Conservation (phyloP, 2,113 vertebrate species). For the Lanius collurio region DNA sequence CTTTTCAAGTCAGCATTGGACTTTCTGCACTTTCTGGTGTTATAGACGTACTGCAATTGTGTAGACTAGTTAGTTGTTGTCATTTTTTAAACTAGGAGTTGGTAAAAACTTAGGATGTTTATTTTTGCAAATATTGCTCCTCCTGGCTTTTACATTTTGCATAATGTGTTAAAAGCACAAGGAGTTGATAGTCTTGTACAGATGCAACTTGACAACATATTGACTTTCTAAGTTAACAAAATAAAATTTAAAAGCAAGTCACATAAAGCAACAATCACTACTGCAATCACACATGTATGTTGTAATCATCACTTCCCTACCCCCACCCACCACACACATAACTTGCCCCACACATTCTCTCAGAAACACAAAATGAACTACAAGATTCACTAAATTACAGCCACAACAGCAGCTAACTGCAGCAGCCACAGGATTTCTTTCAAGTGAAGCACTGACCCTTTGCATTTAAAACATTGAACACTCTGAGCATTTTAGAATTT, state of each 20-base stretch:
- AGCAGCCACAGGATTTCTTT: slow-evolving; percentile 78
- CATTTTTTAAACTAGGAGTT: slow-evolving; percentile 46
- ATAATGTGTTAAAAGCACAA: slow-evolving; percentile 51
- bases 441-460: slow-evolving; percentile 57
- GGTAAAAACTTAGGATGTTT: slow-evolving; percentile 49
- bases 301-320: slow-evolving; percentile 32
- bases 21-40: slow-evolving; percentile 51
- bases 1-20: slow-evolving; percentile 43
- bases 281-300: slow-evolving; percentile 68
- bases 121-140: slow-evolving; percentile 66
- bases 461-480: slow-evolving; percentile 39
- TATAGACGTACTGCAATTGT: slow-evolving; percentile 52
- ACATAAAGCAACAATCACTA: slow-evolving; percentile 74
- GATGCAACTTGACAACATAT: slow-evolving; percentile 49
- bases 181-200: slow-evolving; percentile 54
- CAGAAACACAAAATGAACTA: slow-evolving; percentile 78
- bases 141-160: slow-evolving; percentile 63
- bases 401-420: slow-evolving; percentile 78
- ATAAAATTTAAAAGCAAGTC: slow-evolving; percentile 70
- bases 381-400: slow-evolving; percentile 69
- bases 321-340: slow-evolving; percentile 62
- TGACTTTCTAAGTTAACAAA: slow-evolving; percentile 62
- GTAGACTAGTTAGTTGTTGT: slow-evolving; percentile 49
- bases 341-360: slow-evolving; percentile 79
- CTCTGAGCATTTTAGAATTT: slow-evolving; percentile 56